Conservation (phyloP, 2,888 invertebrate genomes). For the Drosophila mettleri region DNA sequence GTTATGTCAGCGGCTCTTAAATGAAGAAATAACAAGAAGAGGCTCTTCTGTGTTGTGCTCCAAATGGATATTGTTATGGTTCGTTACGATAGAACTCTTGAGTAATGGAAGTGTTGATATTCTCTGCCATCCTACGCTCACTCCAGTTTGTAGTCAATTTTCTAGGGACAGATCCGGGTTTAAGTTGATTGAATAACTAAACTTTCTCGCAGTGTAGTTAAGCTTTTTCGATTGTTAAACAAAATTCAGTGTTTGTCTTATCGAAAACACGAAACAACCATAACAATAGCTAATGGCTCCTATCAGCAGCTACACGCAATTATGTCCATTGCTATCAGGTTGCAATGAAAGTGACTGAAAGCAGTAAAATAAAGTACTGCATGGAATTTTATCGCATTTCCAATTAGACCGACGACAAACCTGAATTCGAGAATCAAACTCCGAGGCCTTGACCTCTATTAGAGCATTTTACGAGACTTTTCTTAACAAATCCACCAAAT, state of each 20-base stretch:
- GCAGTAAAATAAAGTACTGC: background rate
- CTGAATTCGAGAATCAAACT: constrained; percentile 5
- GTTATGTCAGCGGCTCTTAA: constrained; percentile 73
- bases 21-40: constrained; percentile 46
- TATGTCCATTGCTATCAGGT: constrained; percentile 27
- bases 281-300: constrained; percentile 30
- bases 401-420: constrained; percentile 1
- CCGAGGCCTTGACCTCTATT: constrained; percentile 48
- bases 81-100: constrained; percentile 18
- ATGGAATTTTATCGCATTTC: constrained; percentile 23
- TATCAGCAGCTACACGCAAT: constrained; percentile 26
- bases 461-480: constrained; percentile 18
- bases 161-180: background rate
- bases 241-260: constrained; percentile 20
- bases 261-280: constrained; percentile 23
- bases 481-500: constrained; percentile 38
- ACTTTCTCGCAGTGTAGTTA: background rate
- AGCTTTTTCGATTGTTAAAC: background rate
- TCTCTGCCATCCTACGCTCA: constrained; percentile 1
- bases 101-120: constrained; percentile 2
- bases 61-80: constrained; percentile 22
- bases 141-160: background rate
- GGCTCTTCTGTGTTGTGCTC: constrained; percentile 35
- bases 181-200: background rate
- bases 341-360: constrained; percentile 36